Percentiles rank a stretch among this genome's conserved stretches.
phyloP scores from a whole-genome alignment of 2,113 vertebrate genomes.

The Percina caprodes region DNA sequence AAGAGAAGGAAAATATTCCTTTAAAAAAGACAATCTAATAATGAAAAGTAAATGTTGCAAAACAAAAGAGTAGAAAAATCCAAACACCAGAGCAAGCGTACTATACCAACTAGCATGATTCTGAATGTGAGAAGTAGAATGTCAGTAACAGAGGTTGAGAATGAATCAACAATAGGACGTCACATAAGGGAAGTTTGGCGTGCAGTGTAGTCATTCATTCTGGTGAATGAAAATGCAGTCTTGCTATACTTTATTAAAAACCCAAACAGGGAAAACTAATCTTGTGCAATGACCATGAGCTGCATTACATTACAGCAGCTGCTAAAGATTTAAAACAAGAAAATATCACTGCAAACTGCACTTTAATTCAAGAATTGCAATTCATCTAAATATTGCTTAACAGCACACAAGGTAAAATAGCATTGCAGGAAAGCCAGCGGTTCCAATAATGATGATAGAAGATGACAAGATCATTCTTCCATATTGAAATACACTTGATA shows the following conservation, averaged over 20 bases:
- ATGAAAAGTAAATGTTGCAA: neutral
- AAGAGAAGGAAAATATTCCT: neutral
- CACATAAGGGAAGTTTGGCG: constrained; percentile 8
- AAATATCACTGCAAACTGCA: constrained; percentile 9
- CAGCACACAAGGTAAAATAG: constrained; percentile 13
- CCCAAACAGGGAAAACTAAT: constrained; percentile 29
- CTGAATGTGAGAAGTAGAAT: neutral
- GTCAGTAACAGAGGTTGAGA: neutral
- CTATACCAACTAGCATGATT: constrained; percentile 1
- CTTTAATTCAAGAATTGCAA: constrained; percentile 22
- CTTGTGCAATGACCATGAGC: constrained; percentile 13
- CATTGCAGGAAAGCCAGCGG: constrained; percentile 14
- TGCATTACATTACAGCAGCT: constrained; percentile 36
- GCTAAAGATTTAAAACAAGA: constrained; percentile 32
- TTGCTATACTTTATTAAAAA: constrained; percentile 45
- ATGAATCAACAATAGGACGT: constrained; percentile 1
- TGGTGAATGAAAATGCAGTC: constrained; percentile 47
- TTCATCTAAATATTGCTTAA: constrained; percentile 54
- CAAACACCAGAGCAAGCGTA: neutral
- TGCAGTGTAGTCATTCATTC: constrained; percentile 31
- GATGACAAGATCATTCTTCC: constrained; percentile 51
- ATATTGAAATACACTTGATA: constrained; percentile 45
- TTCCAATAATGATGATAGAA: constrained; percentile 56
- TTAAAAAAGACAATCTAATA: neutral
- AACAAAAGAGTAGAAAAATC: neutral